Conservation (phyloP, 1,140 invertebrate species). For the Drosophila jambulina region DNA sequence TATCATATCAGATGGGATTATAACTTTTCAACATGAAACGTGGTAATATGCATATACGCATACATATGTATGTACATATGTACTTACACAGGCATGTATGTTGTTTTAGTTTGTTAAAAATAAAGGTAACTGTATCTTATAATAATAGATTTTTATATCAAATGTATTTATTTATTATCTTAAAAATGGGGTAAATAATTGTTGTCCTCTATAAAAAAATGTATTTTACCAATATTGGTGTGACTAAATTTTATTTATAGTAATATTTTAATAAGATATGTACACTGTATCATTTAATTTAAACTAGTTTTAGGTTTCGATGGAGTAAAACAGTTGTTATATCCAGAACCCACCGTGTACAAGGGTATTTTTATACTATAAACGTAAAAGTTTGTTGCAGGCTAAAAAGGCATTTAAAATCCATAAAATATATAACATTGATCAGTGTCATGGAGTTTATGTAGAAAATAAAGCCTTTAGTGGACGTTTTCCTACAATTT, state of each 20-base stretch:
- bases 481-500: neutral
- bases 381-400: neutral
- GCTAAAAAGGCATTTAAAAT: neutral
- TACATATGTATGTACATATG: neutral
- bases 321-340: neutral
- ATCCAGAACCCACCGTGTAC: neutral
- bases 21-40: neutral
- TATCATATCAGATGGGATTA: conserved; percentile 21
- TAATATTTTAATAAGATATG: neutral
- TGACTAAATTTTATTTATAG: neutral
- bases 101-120: neutral
- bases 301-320: neutral
- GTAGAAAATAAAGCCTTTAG: neutral
- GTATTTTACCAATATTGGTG: neutral
- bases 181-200: neutral
- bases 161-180: too few relatives aligned
- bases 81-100: too few relatives aligned
- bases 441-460: neutral
- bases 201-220: neutral
- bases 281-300: neutral
- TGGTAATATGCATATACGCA: neutral
- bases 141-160: too few relatives aligned
- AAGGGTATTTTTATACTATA: neutral
- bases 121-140: neutral
- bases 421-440: neutral